A percentile compares a stretch with the other conserved stretches of the same genome.
Conservation (phyloP, 2,797 vertebrate genomes). For the Rhadinocentrus ornatus region DNA sequence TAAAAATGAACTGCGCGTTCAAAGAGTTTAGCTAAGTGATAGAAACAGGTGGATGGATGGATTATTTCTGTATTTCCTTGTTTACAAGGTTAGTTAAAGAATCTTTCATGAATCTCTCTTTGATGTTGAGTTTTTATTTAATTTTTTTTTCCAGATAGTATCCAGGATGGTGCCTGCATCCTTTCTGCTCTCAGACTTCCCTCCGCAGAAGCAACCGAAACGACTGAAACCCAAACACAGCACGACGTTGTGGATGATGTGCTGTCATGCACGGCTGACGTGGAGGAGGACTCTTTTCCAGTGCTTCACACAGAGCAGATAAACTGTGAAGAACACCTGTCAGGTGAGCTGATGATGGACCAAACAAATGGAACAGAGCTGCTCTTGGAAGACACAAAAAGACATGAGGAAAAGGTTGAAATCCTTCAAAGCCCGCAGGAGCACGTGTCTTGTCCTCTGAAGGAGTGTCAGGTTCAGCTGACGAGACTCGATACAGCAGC, state of each 20-base stretch:
- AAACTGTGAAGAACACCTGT: constrained; percentile 2
- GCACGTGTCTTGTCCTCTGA: neutral
- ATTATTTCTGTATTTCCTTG: too few species aligned
- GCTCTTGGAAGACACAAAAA: neutral
- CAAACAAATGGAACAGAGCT: neutral
- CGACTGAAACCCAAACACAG: constrained; percentile 1
- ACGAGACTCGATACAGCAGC: constrained; percentile 7
- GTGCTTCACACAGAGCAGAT: neutral
- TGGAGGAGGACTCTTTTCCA: neutral
- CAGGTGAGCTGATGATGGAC: neutral
- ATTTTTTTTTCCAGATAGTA: constrained; percentile 49
- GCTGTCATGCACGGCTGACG: neutral
- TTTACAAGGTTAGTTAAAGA: too few species aligned
- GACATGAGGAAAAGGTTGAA: neutral
- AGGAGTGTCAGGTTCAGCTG: constrained; percentile 41
- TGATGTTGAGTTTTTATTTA: neutral
- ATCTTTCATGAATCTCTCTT: too few species aligned
- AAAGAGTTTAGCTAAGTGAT: too few species aligned
- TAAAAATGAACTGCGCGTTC: too few species aligned
- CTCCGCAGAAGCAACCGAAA: neutral
- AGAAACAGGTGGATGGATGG: too few species aligned
- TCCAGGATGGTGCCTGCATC: constrained; percentile 45
- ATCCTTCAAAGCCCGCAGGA: neutral
- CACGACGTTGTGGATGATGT: neutral
- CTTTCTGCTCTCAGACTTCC: constrained; percentile 57